Evolutionary conservation across 2,888 invertebrate genomes (phyloP), one percentile per base, ranked within the genome.

Genomic region (Atrina japonica): DNA sequence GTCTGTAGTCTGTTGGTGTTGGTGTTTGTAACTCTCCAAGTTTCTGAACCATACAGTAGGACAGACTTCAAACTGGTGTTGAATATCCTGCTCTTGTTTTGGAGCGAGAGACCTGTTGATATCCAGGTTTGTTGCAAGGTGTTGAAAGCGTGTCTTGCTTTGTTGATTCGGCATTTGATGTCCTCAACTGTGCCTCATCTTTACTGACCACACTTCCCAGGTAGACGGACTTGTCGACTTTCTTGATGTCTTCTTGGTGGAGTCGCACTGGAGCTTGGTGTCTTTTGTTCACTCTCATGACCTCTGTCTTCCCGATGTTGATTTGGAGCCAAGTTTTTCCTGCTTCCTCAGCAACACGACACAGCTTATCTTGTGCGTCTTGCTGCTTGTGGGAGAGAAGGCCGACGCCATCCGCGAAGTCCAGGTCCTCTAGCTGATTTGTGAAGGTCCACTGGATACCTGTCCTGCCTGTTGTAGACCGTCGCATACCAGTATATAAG

Each of bases 201-300:
- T 61, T 61, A 16, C 61, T 61, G 11, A 47, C 27, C 25, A 61
- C 40, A 27, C 61, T 61, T 23, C 47, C 61, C 27, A 61, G 61
- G 3, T 61, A 61, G 21, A 27, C 29, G n/a, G 47, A 61, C 45
- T 40, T 61, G 61, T 59, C 59, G 1, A 59, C 59, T 18, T 41
- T 41, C n/a, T 41, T 59, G 41, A 59, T 59, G 14, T 30, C n/a
- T 35, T 59, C 59, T 23, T 59, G 21, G 1, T 59, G 35, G 0
- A 55, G 56, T 25, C 14, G 3, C 18, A 56, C 27, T 2, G 56
- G 56, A 29, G 18, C 56, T 56, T 56, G 21, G 21, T 41, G 35
- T 41, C 43, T 55, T 11, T 41, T 41, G 41, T 41, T 41, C n/a
- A 41, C n/a, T n/a, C 41, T 41, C 41, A 41, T 41, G 11, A 41